Base-by-base conservation (phyloP, 2,113 vertebrate species). In the Piliocolobus tephrosceles region DNA sequence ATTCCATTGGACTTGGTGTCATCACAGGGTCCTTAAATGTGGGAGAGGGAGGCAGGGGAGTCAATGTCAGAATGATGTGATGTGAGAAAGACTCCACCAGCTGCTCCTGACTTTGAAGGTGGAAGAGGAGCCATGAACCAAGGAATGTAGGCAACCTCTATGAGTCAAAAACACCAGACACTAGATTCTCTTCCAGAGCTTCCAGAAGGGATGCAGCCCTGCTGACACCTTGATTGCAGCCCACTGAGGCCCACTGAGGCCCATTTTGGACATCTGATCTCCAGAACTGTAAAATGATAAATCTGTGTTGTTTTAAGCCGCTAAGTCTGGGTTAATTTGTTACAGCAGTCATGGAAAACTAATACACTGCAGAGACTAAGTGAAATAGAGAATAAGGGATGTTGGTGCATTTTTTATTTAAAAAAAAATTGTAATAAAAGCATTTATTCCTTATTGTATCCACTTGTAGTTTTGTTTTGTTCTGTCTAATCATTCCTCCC, bases 31-130 rank as follows among this genome's bases (percentile, higher is more conserved):
- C n/a, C 30, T 92, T 92, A 64, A 57, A 23, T 8, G 32, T 35
- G 22, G 61, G 88, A 40, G 43, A 64, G 27, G 22, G 55, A 35
- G 13, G 17, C 70, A n/a, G 47, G 22, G 35, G 17, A 18, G 2
- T 27, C 38, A 7, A 11, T 12, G 20, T 43, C 18, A 11, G 0
- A 32, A 47, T 32, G 52, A 45, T 1, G 9, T 9, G 1, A 25
- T 1, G 5, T 23, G 75, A 90, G 80, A 82, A 85, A 86, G 6
- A 52, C 12, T 40, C 27, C 20, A 5, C 5, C 8, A 23, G 20
- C 75, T 10, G 8, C 2, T 22, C 38, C 18, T 89, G 57, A 32
- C 58, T 50, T 52, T 70, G 64, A 32, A 43, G 20, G 13, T 3
- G 14, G n/a, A 91, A 45, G 5, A 55, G 25, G n/a, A 2, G 2